Conservation (phyloP, 2,888 invertebrate species). For the Epinotia demarniana region DNA sequence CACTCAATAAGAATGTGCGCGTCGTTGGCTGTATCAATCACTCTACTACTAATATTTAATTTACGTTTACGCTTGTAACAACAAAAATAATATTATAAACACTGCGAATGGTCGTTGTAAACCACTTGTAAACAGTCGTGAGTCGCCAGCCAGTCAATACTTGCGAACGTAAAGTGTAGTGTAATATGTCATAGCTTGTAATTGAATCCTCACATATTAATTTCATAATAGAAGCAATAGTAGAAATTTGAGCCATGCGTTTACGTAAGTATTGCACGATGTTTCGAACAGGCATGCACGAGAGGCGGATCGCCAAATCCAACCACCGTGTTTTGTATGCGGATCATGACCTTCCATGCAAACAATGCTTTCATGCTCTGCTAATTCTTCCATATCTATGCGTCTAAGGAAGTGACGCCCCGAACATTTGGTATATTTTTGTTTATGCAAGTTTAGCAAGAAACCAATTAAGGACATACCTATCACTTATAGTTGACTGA, state of each 20-base stretch:
- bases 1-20: neutral
- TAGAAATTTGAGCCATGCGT: conserved; percentile 48
- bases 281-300: conserved; percentile 14
- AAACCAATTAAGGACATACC: neutral
- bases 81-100: conserved; percentile 12
- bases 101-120: neutral
- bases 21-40: neutral
- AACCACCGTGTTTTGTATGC: conserved; percentile 20
- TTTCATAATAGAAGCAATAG: conserved; percentile 51
- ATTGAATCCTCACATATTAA: conserved; percentile 50
- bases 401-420: conserved; percentile 10
- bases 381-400: conserved; percentile 17
- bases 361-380: conserved; percentile 39
- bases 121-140: neutral
- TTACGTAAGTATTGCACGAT: conserved; percentile 30
- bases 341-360: conserved; percentile 31
- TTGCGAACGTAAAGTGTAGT: neutral
- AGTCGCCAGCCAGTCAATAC: neutral
- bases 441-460: neutral
- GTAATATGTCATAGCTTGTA: conserved; percentile 43
- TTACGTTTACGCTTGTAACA: neutral
- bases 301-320: conserved; percentile 5
- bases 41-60: neutral
- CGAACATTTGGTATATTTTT: conserved; percentile 8
- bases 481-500: neutral